Conservation (phyloP, 2,888 invertebrate species). For the Notodonta dromedarius region DNA sequence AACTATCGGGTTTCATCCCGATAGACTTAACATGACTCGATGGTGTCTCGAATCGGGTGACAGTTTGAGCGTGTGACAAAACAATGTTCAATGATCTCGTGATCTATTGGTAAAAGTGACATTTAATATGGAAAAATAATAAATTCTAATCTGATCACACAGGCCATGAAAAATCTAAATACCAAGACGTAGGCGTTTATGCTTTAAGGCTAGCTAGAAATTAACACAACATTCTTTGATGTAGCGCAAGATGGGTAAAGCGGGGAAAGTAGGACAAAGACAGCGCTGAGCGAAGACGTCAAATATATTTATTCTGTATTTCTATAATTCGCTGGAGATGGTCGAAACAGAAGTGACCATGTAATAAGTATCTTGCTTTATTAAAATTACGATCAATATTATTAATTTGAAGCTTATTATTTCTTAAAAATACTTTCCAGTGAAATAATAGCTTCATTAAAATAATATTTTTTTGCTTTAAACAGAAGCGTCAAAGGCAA, state of each 20-base stretch:
- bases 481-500: conserved; percentile 43
- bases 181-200: too few species aligned
- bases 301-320: too few species aligned
- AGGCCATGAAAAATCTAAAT: not conserved
- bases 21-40: conserved; percentile 63
- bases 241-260: too few species aligned
- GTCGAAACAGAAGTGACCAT: not conserved
- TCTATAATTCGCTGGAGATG: too few species aligned
- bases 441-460: conserved; percentile 35
- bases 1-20: conserved; percentile 67
- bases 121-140: too few species aligned
- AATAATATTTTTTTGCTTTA: conserved; percentile 14
- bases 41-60: conserved; percentile 47
- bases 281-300: too few species aligned
- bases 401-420: not conserved
- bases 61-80: conserved; percentile 36
- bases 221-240: too few species aligned
- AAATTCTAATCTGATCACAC: too few species aligned
- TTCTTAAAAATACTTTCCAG: conserved; percentile 1
- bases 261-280: too few species aligned
- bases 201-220: too few species aligned
- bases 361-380: not conserved
- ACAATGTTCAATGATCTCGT: conserved; percentile 11
- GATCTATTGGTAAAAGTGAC: not conserved
- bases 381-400: not conserved